A percentile compares a stretch with the other conserved stretches of the same genome.
Evolutionary conservation across 1,140 invertebrate genomes (phyloP).

Genomic region (Cecropterus lyciades): DNA sequence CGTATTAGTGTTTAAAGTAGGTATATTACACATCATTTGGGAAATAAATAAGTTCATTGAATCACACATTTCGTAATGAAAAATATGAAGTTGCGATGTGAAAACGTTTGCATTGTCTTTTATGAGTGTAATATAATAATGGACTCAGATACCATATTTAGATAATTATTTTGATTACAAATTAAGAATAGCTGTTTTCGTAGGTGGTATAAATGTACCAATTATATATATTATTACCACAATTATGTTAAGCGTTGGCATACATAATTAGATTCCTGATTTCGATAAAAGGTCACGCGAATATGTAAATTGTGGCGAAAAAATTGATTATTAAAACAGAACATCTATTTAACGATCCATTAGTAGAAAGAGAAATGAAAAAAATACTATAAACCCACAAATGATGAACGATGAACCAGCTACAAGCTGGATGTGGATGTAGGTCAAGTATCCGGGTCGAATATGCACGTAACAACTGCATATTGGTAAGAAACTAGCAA

Average conservation of each 20-base stretch:
- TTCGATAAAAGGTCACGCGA: constrained; percentile 29
- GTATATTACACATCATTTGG: constrained; percentile 22
- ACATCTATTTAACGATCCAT: constrained; percentile 12
- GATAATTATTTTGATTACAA: too few relatives aligned
- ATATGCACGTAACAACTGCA: constrained; percentile 66
- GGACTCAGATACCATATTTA: neutral
- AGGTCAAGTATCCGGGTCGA: constrained; percentile 57
- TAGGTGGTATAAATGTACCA: neutral
- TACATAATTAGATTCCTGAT: constrained; percentile 22
- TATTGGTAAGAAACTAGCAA: constrained; percentile 58
- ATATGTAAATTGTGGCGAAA: constrained; percentile 24
- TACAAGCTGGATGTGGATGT: constrained; percentile 41
- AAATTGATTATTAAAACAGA: constrained; percentile 25
- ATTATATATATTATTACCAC: constrained; percentile 1
- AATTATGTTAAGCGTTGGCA: constrained; percentile 15
- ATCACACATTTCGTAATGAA: constrained; percentile 16
- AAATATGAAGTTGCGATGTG: constrained; percentile 14
- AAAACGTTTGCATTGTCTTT: constrained; percentile 15
- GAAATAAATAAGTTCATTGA: constrained; percentile 30
- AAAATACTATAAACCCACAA: constrained; percentile 6
- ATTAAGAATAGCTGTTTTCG: too few relatives aligned
- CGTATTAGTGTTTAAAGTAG: constrained; percentile 20
- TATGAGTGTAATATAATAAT: neutral
- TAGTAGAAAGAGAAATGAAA: constrained; percentile 13
- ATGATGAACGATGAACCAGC: constrained; percentile 2